Conservation (phyloP, 1,140 invertebrate genomes). For the Panagrolaimus sp. region DNA sequence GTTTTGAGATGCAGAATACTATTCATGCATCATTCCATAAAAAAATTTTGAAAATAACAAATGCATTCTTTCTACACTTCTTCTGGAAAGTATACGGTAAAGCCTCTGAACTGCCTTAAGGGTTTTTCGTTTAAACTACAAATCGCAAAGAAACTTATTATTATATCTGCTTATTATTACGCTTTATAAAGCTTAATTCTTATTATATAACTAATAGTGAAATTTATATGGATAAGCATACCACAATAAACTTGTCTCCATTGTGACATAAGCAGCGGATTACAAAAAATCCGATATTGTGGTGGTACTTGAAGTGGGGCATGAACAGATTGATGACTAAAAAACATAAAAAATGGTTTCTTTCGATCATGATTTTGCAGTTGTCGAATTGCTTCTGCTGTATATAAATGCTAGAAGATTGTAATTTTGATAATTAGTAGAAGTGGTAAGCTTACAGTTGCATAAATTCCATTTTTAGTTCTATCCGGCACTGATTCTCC, state of each 20-base stretch:
- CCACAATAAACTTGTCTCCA: slow-evolving; percentile 17
- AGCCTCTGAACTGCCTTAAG: no score
- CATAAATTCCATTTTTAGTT: slow-evolving; percentile 58
- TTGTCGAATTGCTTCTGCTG: slow-evolving; percentile 41
- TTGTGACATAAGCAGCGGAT: background rate
- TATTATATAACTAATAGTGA: no score
- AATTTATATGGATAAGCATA: slow-evolving; percentile 8
- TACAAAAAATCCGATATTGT: slow-evolving; percentile 1
- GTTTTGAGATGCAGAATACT: no score
- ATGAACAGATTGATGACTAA: slow-evolving; percentile 63
- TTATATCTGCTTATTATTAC: no score
- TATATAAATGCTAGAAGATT: slow-evolving; percentile 55
- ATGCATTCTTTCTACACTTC: no score
- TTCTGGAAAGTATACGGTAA: no score
- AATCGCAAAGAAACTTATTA: no score
- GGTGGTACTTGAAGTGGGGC: slow-evolving; percentile 55
- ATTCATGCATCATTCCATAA: no score
- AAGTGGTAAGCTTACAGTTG: slow-evolving; percentile 58
- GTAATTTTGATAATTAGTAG: slow-evolving; percentile 39
- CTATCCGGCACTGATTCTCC: slow-evolving; percentile 38
- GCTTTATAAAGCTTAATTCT: no score
- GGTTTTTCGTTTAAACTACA: no score
- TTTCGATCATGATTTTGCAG: slow-evolving; percentile 32
- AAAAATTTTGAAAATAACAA: no score
- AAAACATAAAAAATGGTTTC: slow-evolving; percentile 61